Evolutionary conservation across 2,113 vertebrate genomes (phyloP).

Genomic region (Hylia prasina): DNA sequence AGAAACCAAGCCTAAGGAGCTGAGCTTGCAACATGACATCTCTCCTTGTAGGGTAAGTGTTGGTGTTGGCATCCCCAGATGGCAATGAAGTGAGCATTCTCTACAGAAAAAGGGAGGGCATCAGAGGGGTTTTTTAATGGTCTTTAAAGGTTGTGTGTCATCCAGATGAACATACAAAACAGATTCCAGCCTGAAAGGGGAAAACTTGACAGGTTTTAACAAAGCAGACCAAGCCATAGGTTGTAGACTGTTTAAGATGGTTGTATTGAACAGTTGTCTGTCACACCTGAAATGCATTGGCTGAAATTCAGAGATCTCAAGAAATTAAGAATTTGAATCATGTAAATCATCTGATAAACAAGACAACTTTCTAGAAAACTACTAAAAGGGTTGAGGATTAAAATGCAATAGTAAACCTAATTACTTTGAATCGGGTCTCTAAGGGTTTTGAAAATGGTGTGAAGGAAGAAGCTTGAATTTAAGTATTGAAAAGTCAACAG

Average conservation of each 20-base stretch:
- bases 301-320: not conserved
- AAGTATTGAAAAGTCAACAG: not conserved
- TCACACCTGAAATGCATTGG: not conserved
- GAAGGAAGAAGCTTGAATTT: not conserved
- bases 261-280: not conserved
- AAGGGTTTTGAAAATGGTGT: not conserved
- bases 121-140: not conserved
- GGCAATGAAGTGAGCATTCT: not conserved
- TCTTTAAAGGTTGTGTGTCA: not conserved
- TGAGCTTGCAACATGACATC: not conserved
- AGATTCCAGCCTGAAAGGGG: not conserved
- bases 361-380: not conserved
- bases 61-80: not conserved
- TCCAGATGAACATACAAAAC: not conserved
- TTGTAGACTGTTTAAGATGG: not conserved
- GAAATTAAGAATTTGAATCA: not conserved
- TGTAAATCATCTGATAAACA: not conserved
- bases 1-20: not conserved
- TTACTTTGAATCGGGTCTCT: not conserved
- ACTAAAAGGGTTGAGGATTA: not conserved
- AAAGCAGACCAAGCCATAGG: not conserved
- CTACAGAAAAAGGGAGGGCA: not conserved
- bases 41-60: not conserved
- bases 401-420: not conserved
- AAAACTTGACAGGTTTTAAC: not conserved